phyloP scores from a whole-genome alignment of 2,888 invertebrate genomes.

The Syrista parreyssii region DNA sequence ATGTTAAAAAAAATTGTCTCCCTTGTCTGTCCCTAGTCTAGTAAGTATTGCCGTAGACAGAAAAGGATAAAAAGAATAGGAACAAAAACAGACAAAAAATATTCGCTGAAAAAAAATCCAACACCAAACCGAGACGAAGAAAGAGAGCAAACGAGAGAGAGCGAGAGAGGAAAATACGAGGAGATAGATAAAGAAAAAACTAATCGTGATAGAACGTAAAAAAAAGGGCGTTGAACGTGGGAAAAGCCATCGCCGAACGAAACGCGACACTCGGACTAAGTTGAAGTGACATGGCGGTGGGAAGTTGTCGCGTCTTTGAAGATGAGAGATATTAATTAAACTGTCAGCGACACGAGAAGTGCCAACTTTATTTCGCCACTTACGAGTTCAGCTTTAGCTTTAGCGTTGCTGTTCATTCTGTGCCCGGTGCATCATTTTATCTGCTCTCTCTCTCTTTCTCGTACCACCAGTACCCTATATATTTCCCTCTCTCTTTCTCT shows the following conservation, averaged over 20 bases:
- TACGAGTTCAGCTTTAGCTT: constrained; percentile 59
- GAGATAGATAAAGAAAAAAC: constrained; percentile 7
- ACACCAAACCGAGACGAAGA: constrained; percentile 5
- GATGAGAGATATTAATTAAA: constrained; percentile 65
- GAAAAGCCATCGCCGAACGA: constrained; percentile 1
- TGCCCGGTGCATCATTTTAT: background rate
- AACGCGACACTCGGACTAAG: constrained; percentile 32
- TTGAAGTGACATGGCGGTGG: constrained; percentile 45
- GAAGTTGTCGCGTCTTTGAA: constrained; percentile 43
- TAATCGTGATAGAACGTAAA: background rate
- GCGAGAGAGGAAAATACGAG: constrained; percentile 17
- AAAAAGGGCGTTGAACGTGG: background rate
- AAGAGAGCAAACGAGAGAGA: constrained; percentile 2
- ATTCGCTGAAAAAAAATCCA: constrained; percentile 10
- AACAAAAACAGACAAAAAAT: too few relatives aligned
- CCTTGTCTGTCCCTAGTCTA: too few relatives aligned
- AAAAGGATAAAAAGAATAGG: too few relatives aligned
- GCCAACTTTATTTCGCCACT: constrained; percentile 64
- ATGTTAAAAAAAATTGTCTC: too few relatives aligned
- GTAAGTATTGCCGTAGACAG: too few relatives aligned
- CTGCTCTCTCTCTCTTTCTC: constrained; percentile 12
- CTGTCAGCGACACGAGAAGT: constrained; percentile 60
- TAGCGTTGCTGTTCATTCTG: background rate
- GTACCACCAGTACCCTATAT: constrained; percentile 1
- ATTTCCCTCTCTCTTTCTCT: background rate